Evolutionary conservation across 1,140 invertebrate species (phyloP), one percentile per base, ranked within the genome.

Genomic region (Anthonomus grandis): DNA sequence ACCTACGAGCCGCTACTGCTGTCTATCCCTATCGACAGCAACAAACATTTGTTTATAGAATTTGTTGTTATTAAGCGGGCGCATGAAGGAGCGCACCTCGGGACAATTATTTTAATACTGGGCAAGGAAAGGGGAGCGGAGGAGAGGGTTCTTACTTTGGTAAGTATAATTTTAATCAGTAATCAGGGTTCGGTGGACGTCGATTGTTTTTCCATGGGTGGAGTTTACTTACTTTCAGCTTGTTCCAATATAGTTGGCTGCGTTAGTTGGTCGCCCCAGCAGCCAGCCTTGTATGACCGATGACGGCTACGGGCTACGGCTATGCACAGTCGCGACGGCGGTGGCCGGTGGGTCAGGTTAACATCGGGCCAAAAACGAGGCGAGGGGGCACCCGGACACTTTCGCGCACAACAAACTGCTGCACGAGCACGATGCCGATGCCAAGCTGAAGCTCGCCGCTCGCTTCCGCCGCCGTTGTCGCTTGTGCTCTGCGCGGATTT

Each of bases 331-430:
- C 38, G 46, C 47, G 46, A 46, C 22, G 54, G 51, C 53, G 46
- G 54, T 21, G 54, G 51, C 53, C 27, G 53, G 53, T 56, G n/a
- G 46, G 54, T 57, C 54, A 57, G 54, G 54, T 57, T 49, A 57
- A 57, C 54, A 57, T 57, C 47, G 54, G 54, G 54, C 54, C 54
- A 47, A 57, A 57, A 48, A n/a, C n/a, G n/a, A n/a, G n/a, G n/a
- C 45, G 39, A 48, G 19, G 42, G 23, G 13, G 38, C 48, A 13
- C 54, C 54, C 37, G 46, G 45, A 34, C 27, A 45, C 45, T 13
- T 27, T 45, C 50, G 48, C 54, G 54, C 54, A 57, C 54, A 57
- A 57, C n/a, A n/a, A n/a, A n/a, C 54, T 57, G 47, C 47, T 57
- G 45, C 54, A 52, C 52, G n/a, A n/a, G n/a, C n/a, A n/a, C n/a